Conservation (phyloP, 2,888 invertebrate genomes). For the Pantelozetes paolii region DNA sequence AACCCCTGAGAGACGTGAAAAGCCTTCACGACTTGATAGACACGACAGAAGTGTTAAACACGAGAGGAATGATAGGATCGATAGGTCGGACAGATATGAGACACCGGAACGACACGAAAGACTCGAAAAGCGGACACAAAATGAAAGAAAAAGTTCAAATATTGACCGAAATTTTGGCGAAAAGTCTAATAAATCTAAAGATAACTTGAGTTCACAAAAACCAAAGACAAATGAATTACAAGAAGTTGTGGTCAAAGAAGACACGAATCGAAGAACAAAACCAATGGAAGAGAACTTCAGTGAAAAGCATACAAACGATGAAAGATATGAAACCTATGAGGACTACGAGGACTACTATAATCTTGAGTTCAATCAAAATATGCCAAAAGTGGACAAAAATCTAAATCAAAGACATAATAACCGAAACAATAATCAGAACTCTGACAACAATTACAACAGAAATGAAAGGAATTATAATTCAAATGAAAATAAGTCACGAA, state of each 20-base stretch:
- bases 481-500: not conserved
- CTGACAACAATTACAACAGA: not conserved
- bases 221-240: not conserved
- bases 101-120: no score
- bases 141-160: not conserved
- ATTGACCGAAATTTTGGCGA: not conserved
- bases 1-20: not conserved
- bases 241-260: not conserved
- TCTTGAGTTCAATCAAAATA: not conserved
- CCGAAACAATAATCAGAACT: not conserved
- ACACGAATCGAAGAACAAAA: not conserved
- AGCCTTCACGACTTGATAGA: not conserved
- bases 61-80: not conserved
- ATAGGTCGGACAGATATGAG: not conserved
- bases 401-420: constrained; percentile 16
- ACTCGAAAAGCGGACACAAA: not conserved
- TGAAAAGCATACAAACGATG: not conserved
- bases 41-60: not conserved
- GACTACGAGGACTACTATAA: constrained; percentile 25
- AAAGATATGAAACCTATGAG: not conserved
- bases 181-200: not conserved
- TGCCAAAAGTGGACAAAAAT: not conserved
- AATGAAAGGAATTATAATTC: not conserved
- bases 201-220: not conserved
- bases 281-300: not conserved